Percentiles rank a stretch among this genome's conserved stretches.
Evolutionary conservation across 2,113 vertebrate species (phyloP).

Genomic region (Cyanoderma ruficeps): DNA sequence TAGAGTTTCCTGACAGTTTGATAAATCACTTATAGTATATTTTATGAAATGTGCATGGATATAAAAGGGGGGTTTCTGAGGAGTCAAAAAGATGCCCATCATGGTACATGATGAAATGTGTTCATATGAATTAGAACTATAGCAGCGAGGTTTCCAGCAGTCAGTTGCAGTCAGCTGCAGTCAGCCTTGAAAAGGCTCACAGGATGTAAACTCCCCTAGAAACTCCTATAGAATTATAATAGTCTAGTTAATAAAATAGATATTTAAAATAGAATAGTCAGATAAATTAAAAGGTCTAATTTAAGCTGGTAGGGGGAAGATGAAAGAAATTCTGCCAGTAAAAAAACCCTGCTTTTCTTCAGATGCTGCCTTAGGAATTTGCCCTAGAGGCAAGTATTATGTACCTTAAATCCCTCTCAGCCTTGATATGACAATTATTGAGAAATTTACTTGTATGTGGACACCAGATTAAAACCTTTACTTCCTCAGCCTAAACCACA

Average conservation of each 20-base stretch:
- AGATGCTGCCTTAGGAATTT: background rate
- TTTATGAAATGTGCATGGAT: background rate
- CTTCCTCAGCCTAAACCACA: background rate
- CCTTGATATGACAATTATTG: background rate
- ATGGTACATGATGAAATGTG: background rate
- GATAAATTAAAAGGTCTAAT: conserved; percentile 6
- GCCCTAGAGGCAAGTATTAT: background rate
- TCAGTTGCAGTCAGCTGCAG: background rate
- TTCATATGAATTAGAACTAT: background rate
- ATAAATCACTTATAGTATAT: background rate
- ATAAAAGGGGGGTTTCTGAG: background rate
- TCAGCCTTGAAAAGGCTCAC: background rate
- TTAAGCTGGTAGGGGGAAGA: background rate
- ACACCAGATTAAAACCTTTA: background rate
- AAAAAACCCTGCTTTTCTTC: background rate
- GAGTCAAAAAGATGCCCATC: background rate
- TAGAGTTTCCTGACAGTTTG: background rate
- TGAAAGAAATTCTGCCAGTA: background rate
- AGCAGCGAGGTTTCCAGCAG: background rate
- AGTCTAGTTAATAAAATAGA: background rate
- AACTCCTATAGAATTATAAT: background rate
- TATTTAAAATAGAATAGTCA: conserved; percentile 2
- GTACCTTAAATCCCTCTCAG: background rate
- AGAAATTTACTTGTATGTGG: background rate
- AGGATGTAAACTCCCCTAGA: background rate